phyloP scores from a whole-genome alignment of 2,888 invertebrate genomes.

The Cistogaster globosa region DNA sequence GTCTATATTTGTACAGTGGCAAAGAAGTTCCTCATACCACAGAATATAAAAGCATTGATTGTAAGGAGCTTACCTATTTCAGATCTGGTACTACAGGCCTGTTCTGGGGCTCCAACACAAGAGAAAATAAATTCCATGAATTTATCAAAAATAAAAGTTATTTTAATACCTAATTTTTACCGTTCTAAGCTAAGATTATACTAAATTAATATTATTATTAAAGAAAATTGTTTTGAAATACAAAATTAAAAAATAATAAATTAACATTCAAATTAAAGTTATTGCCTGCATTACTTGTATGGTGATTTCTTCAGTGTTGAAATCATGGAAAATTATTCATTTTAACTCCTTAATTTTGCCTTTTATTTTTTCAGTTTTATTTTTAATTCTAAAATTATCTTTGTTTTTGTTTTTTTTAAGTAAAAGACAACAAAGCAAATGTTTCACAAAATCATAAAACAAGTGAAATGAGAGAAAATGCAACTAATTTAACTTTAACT shows the following conservation, averaged over 20 bases:
- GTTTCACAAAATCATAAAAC: not conserved
- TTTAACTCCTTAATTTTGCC: slow-evolving; percentile 11
- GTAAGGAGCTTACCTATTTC: too few relatives aligned
- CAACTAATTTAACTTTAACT: slow-evolving; percentile 64
- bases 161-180: too few relatives aligned
- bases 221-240: not conserved
- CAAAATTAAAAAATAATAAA: not conserved
- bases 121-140: too few relatives aligned
- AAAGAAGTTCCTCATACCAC: too few relatives aligned
- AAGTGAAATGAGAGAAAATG: slow-evolving; percentile 14
- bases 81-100: too few relatives aligned
- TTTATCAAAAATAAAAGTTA: too few relatives aligned
- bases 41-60: too few relatives aligned
- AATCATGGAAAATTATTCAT: slow-evolving; percentile 8
- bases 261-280: slow-evolving; percentile 20
- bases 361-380: not conserved
- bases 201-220: too few relatives aligned
- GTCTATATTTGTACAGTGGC: too few relatives aligned
- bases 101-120: too few relatives aligned
- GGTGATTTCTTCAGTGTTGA: slow-evolving; percentile 12
- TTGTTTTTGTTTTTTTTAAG: slow-evolving; percentile 17
- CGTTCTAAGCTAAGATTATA: too few relatives aligned
- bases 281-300: slow-evolving; percentile 19
- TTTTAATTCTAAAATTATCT: slow-evolving; percentile 58
- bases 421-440: slow-evolving; percentile 42